These are phyloP conservation scores for Uloborus plumipes DNA, from an alignment of 2,888 invertebrate genomes.

Conservation along the genomic window DNA sequence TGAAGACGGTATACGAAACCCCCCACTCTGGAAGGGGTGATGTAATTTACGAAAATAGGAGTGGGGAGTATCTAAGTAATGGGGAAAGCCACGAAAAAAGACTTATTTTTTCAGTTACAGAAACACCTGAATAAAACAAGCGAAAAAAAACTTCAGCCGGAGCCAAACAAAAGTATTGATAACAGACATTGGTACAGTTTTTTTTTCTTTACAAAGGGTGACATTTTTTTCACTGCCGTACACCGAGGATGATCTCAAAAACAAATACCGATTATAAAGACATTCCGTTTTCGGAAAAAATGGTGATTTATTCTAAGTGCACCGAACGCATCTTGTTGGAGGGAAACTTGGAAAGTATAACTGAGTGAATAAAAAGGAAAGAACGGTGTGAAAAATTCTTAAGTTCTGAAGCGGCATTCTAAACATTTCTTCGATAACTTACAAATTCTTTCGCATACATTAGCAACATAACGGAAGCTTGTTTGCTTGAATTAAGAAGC, in stretches of 20 bases:
- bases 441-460: constrained; percentile 41
- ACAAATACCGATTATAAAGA: constrained; percentile 54
- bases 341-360: no score
- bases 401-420: constrained; percentile 15
- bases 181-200: constrained; percentile 39
- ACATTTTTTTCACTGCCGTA: no score
- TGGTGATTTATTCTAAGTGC: constrained; percentile 37
- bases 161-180: constrained; percentile 48
- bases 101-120: constrained; percentile 40
- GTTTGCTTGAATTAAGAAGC: no score
- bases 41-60: constrained; percentile 38
- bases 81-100: constrained; percentile 23
- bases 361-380: constrained; percentile 3
- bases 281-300: constrained; percentile 38
- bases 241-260: constrained; percentile 13
- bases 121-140: constrained; percentile 17
- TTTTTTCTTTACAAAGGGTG: background rate
- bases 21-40: background rate
- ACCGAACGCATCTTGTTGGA: constrained; percentile 19
- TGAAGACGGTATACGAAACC: constrained; percentile 31
- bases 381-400: constrained; percentile 4
- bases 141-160: constrained; percentile 7
- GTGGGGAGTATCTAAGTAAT: constrained; percentile 23
- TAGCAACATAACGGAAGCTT: constrained; percentile 1
- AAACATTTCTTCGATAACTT: constrained; percentile 38